Base-by-base conservation (phyloP, 2,113 vertebrate genomes). In the Acanthochromis polyacanthus region DNA sequence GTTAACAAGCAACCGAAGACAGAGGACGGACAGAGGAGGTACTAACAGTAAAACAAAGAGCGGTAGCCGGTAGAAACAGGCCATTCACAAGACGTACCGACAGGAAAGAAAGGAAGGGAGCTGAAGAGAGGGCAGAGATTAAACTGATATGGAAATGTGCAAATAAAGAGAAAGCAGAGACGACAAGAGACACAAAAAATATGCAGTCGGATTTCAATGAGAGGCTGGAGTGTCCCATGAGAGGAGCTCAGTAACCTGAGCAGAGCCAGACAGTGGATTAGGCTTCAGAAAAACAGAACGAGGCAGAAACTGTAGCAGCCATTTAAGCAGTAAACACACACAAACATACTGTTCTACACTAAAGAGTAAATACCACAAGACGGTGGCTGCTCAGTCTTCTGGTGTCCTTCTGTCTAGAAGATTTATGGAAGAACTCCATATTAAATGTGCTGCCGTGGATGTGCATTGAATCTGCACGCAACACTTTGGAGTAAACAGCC, bases 191-290 rank as follows among this genome's bases (percentile, higher is more conserved):
- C 10, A 22, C 23, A 57, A 45, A 17, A 58, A 71, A 43, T 16
- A 57, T 10, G 4, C n/a, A 36, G 25, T 10, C 11, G 23, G 32
- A 75, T 40, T 73, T 75, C 32, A 59, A 23, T 45, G 50, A 59
- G 25, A 53, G 25, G 14, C 16, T 62, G 3, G 43, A 22, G 63
- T 25, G 8, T 82, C 60, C 55, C 62, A 20, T 1, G 36, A 72
- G 71, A 75, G 57, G 22, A 19, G 43, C 2, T 45, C 59, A 51
- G 83, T 28, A 78, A 84, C 63, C 60, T 52, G 84, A 75, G 71
- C 48, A 15, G 36, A 71, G 72, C 50, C 59, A 19, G 56, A 46
- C 57, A 72, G 57, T 48, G 74, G 73, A 68, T 69, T 70, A 59
- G 61, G 43, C 60, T 63, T 81, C 32, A 30, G n/a, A 68, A 50